Percentiles rank a stretch among this genome's conserved stretches.
These are phyloP conservation scores for Pachyuromys duprasi DNA, from an alignment of 2,797 vertebrate species.

Conservation along the genomic window DNA sequence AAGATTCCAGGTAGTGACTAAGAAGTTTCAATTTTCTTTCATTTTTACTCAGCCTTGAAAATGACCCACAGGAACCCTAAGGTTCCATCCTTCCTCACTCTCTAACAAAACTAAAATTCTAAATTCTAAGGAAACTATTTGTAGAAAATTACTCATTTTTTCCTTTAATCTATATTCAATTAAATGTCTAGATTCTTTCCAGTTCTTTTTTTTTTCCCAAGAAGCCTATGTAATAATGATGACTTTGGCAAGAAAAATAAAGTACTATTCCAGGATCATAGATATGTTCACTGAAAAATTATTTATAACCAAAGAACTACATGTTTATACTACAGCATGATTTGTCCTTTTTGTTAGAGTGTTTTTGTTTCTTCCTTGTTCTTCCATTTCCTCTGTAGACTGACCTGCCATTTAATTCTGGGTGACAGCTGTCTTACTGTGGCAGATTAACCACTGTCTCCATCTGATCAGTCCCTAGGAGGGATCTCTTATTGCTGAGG, in stretches of 20 bases:
- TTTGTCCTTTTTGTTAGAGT: neutral
- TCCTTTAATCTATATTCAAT: conserved; percentile 4
- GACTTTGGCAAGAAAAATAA: neutral
- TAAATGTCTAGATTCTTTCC: neutral
- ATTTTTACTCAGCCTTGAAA: neutral
- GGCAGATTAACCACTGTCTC: neutral
- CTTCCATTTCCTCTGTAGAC: neutral
- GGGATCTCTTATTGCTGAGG: neutral
- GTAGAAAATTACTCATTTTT: neutral
- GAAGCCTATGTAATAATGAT: neutral
- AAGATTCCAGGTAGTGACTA: neutral
- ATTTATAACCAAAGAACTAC: neutral
- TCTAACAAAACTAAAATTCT: neutral
- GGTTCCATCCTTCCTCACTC: neutral
- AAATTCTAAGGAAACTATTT: neutral
- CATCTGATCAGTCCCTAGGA: neutral
- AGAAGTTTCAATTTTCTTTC: neutral
- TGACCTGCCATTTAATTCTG: neutral
- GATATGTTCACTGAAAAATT: neutral
- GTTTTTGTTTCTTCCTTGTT: neutral
- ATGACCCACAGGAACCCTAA: neutral
- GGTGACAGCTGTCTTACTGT: neutral
- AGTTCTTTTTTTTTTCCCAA: neutral
- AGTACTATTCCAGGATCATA: neutral
- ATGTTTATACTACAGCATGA: neutral